Conservation (phyloP, 2,113 vertebrate species). For the Edolisoma coerulescens region DNA sequence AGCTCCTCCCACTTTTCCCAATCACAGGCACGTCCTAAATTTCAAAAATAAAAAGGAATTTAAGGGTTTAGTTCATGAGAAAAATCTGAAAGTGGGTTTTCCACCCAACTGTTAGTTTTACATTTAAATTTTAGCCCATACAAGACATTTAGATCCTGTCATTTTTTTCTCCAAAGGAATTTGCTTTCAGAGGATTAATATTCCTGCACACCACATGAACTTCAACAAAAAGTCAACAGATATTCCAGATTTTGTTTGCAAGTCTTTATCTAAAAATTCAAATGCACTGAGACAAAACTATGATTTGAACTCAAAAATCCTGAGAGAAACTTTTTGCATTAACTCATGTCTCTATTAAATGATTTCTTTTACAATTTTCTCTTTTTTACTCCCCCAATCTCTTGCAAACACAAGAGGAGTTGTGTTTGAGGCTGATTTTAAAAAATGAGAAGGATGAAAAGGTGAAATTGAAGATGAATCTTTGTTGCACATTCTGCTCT, state of each 20-base stretch:
- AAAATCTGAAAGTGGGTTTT: not conserved
- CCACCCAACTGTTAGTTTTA: not conserved
- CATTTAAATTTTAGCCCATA: not conserved
- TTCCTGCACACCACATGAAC: not conserved
- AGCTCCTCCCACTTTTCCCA: constrained; percentile 77
- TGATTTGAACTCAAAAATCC: not conserved
- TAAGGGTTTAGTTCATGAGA: not conserved
- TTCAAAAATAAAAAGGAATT: not conserved
- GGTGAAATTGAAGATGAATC: not conserved
- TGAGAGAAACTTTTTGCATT: not conserved
- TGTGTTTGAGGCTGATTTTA: not conserved
- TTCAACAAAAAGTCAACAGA: not conserved
- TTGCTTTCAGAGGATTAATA: not conserved
- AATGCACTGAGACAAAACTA: not conserved
- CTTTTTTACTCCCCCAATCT: not conserved
- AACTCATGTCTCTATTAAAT: not conserved
- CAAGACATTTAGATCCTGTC: not conserved
- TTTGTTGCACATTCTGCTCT: not conserved
- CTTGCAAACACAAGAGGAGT: not conserved
- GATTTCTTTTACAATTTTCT: not conserved
- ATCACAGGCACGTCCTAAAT: constrained; percentile 77
- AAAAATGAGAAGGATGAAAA: not conserved
- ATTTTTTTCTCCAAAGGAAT: fast-evolving
- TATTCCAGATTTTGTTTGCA: not conserved
- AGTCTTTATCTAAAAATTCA: not conserved